Evolutionary conservation across 1,140 invertebrate species (phyloP), one percentile per base, ranked within the genome.

Genomic region (Telenomus remus): DNA sequence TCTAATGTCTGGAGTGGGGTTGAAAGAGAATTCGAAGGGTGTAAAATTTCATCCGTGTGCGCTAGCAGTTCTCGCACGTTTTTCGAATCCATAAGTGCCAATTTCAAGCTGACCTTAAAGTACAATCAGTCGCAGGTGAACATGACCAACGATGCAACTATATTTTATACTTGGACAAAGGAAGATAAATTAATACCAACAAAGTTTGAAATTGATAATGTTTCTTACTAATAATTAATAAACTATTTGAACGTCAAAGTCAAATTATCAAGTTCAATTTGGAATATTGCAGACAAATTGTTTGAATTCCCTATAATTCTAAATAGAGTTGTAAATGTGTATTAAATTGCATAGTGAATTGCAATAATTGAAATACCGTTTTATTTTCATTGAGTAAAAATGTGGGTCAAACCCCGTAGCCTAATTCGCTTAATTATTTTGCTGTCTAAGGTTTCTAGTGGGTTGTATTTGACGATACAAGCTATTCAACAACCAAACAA

Each of bases 361-460:
- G n/a, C n/a, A n/a, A n/a, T n/a, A n/a, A n/a, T n/a, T n/a, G n/a
- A n/a, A n/a, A n/a, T n/a, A n/a, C n/a, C n/a, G 9, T n/a, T 39
- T 39, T 39, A 3, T 1, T 39, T 4, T 9, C n/a, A 39, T 39
- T n/a, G 37, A 2, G 37, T 9, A 39, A 39, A 1, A 39, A 39
- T 39, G n/a, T 27, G 19, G 19, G 19, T 27, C 19, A 27, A 27
- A 27, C 19, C n/a, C 19, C 19, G 19, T 56, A 48, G 50, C 19
- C 16, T 70, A 70, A 70, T 70, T 70, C 66, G 15, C 66, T 70
- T 70, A 70, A 63, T 63, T 61, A 49, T 9, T 11, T 10, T 10
- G 16, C 46, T 14, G 16, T n/a, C 66, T 61, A 70, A 39, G 66
- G 57, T 70, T 70, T 70, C 66, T 42, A 11, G 27, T 56, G 15